Percentiles rank a stretch among this genome's conserved stretches.
These are phyloP conservation scores for Poliocrania exsul DNA, from an alignment of 2,797 vertebrate species.

Conservation along the genomic window DNA sequence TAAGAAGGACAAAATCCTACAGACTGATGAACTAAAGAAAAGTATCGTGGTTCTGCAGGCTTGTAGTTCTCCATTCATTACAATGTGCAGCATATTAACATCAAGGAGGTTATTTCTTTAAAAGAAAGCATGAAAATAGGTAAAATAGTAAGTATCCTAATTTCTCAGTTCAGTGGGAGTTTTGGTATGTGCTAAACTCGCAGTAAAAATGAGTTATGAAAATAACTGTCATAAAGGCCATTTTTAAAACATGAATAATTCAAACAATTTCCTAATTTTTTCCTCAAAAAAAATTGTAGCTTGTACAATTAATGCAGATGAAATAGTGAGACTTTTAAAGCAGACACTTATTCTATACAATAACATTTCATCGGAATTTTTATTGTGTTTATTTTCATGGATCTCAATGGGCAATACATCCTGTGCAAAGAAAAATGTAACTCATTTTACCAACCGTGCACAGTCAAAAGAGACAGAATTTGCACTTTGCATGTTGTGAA, in stretches of 20 bases:
- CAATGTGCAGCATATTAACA: neutral
- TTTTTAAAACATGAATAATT: constrained; percentile 52
- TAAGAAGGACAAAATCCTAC: neutral
- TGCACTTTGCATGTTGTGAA: constrained; percentile 29
- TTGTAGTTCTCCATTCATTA: neutral
- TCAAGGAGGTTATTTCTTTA: neutral
- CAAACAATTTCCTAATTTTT: constrained; percentile 9
- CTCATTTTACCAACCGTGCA: neutral
- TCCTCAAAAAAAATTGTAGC: neutral
- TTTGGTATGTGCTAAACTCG: constrained; percentile 6
- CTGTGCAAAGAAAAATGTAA: neutral
- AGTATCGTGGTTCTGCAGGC: neutral
- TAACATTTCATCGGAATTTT: neutral
- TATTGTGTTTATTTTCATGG: constrained; percentile 46
- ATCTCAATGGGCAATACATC: constrained; percentile 16
- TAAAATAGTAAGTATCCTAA: constrained; percentile 15
- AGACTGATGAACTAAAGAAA: neutral
- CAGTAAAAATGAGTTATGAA: constrained; percentile 54
- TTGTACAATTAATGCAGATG: constrained; percentile 45
- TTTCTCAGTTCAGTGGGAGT: constrained; percentile 14
- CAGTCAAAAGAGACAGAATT: constrained; percentile 33
- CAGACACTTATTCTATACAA: constrained; percentile 16
- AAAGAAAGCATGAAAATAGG: neutral
- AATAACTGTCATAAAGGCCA: constrained; percentile 39
- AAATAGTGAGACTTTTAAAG: constrained; percentile 18